phyloP scores from a whole-genome alignment of 2,797 vertebrate species.

The Sebastes vulpes region DNA sequence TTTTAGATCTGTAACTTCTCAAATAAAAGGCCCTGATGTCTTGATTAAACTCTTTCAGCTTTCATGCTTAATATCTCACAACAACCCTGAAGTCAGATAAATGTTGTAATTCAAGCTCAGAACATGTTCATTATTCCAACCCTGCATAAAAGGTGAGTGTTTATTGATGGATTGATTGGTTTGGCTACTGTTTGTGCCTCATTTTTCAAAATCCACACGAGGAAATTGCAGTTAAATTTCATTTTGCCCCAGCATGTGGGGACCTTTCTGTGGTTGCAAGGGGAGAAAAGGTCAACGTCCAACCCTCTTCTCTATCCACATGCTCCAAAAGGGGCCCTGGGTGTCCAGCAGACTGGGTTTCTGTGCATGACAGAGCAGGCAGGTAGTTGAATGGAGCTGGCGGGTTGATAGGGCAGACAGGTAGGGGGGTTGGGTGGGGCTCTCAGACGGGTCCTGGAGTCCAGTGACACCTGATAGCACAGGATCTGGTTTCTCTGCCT shows the following conservation, averaged over 20 bases:
- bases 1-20: slow-evolving; percentile 22
- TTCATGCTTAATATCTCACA: slow-evolving; percentile 13
- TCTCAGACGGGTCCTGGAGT: background rate
- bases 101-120: background rate
- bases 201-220: background rate
- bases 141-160: background rate
- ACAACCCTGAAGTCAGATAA: background rate
- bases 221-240: background rate
- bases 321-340: background rate
- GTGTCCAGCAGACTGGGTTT: background rate
- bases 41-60: slow-evolving; percentile 11
- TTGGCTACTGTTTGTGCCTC: background rate
- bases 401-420: background rate
- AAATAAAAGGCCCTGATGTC: slow-evolving; percentile 1
- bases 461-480: slow-evolving; percentile 48
- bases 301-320: background rate
- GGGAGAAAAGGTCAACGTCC: slow-evolving; percentile 9
- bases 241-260: background rate
- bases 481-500: slow-evolving; percentile 61
- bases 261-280: background rate
- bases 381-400: slow-evolving; percentile 33
- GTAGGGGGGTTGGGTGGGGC: slow-evolving; percentile 2
- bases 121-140: background rate
- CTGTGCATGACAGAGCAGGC: slow-evolving; percentile 5
- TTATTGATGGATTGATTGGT: background rate